phyloP scores from a whole-genome alignment of 2,113 vertebrate species.

The Syngnathus scovelli region DNA sequence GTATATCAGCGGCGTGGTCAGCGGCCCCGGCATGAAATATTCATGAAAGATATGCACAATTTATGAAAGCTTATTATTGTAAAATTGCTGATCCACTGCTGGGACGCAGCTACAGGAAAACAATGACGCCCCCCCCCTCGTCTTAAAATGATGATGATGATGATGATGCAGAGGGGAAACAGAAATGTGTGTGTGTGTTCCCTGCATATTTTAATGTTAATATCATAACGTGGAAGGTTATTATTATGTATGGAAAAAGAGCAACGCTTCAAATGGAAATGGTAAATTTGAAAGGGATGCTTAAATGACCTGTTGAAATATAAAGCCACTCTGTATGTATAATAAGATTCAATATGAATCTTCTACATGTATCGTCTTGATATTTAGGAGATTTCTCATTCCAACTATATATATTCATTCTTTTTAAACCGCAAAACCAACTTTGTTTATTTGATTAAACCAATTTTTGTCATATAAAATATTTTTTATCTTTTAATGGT shows the following conservation, averaged over 20 bases:
- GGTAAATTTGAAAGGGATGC: neutral
- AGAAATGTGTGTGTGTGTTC: conserved; percentile 49
- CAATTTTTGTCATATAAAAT: too few relatives aligned
- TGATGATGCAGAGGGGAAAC: conserved; percentile 33
- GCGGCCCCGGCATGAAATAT: conserved; percentile 54
- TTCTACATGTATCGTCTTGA: neutral
- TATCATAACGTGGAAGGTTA: conserved; percentile 28
- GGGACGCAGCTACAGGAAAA: conserved; percentile 48
- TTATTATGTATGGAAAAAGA: conserved; percentile 14
- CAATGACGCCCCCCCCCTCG: conserved; percentile 23
- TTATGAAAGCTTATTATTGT: conserved; percentile 65
- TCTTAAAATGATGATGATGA: conserved; percentile 11
- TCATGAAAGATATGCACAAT: conserved; percentile 57
- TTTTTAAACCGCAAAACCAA: too few relatives aligned
- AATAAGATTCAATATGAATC: neutral
- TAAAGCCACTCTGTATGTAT: neutral
- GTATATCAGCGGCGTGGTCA: conserved; percentile 57
- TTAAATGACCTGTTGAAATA: neutral
- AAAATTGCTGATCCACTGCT: conserved; percentile 56
- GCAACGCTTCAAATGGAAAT: conserved; percentile 2
- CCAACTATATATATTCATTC: neutral
- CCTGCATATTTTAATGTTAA: conserved; percentile 64
- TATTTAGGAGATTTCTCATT: neutral
- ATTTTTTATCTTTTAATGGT: too few relatives aligned
- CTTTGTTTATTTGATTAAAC: too few relatives aligned